These are phyloP conservation scores for Sprattus sprattus DNA, from an alignment of 2,113 vertebrate genomes.

Conservation along the genomic window DNA sequence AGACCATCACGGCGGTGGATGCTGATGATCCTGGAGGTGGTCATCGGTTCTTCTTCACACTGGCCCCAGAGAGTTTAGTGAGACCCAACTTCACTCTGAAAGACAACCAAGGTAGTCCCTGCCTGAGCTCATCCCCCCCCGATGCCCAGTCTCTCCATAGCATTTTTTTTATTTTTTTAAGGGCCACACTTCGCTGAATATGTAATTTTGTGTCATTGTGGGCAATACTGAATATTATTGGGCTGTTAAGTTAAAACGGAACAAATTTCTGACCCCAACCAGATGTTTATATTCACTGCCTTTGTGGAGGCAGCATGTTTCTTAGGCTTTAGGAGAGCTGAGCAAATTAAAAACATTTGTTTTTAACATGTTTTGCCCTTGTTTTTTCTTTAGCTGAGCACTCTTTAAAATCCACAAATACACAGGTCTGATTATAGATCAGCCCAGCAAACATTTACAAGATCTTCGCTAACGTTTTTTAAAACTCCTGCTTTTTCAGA, in stretches of 20 bases:
- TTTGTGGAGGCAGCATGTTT: neutral
- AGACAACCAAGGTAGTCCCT: slow-evolving; percentile 85
- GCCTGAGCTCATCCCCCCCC: neutral
- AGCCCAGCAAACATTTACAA: neutral
- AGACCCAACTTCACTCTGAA: slow-evolving; percentile 87
- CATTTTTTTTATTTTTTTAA: neutral
- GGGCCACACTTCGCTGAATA: neutral
- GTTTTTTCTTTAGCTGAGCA: neutral
- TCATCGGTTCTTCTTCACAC: slow-evolving; percentile 86
- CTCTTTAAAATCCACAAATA: neutral
- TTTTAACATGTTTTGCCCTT: neutral
- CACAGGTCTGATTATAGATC: neutral
- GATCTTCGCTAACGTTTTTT: neutral
- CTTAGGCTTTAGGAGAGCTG: neutral
- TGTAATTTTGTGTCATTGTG: neutral
- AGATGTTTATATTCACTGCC: neutral
- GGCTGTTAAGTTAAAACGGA: neutral
- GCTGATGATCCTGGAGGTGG: slow-evolving; percentile 82
- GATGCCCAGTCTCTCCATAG: slow-evolving; percentile 20
- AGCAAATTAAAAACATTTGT: neutral
- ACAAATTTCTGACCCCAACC: neutral
- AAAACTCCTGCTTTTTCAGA: slow-evolving; percentile 67
- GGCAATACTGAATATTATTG: neutral
- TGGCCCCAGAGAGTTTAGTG: slow-evolving; percentile 78
- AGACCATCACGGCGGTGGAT: slow-evolving; percentile 89